Evolutionary conservation across 2,888 invertebrate species (phyloP).

Genomic region (Pseudolycoriella hygida): DNA sequence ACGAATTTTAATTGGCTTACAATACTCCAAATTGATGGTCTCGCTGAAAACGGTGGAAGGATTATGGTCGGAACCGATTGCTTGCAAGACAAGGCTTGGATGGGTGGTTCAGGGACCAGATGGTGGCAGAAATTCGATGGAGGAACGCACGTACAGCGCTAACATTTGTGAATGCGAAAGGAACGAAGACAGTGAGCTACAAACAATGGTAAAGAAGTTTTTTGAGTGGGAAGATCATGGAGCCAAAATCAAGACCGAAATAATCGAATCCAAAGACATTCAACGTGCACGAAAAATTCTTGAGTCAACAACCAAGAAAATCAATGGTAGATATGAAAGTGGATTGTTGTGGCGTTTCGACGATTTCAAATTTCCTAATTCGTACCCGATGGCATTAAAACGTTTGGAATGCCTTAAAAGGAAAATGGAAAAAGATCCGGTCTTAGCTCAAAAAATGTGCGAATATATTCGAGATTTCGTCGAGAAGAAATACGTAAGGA

Average conservation of each 20-base stretch:
- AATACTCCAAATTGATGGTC: conserved; percentile 4
- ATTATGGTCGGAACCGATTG: conserved; percentile 8
- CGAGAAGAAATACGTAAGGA: conserved; percentile 8
- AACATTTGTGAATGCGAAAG: background rate
- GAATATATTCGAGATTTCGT: conserved; percentile 6
- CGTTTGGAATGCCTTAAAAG: background rate
- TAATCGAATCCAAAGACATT: background rate
- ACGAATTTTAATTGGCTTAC: conserved; percentile 7
- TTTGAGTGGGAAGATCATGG: background rate
- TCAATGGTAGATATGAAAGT: background rate
- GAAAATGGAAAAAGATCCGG: conserved; percentile 10
- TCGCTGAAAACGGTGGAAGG: conserved; percentile 5
- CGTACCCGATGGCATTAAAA: background rate
- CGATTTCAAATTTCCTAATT: background rate
- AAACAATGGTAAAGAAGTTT: background rate
- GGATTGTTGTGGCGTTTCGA: background rate
- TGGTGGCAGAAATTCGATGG: too few species aligned
- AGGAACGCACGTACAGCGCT: background rate
- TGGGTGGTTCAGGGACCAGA: conserved; percentile 9
- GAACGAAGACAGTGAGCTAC: background rate
- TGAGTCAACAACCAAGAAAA: background rate
- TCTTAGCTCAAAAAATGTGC: conserved; percentile 5
- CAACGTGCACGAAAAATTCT: background rate
- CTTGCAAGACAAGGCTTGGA: conserved; percentile 11
- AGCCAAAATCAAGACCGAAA: background rate